Percentiles rank a stretch among this genome's conserved stretches.
These are phyloP conservation scores for Ophiothrix spiculata DNA, from an alignment of 35 echinoderm and acorn worm species.

Conservation along the genomic window DNA sequence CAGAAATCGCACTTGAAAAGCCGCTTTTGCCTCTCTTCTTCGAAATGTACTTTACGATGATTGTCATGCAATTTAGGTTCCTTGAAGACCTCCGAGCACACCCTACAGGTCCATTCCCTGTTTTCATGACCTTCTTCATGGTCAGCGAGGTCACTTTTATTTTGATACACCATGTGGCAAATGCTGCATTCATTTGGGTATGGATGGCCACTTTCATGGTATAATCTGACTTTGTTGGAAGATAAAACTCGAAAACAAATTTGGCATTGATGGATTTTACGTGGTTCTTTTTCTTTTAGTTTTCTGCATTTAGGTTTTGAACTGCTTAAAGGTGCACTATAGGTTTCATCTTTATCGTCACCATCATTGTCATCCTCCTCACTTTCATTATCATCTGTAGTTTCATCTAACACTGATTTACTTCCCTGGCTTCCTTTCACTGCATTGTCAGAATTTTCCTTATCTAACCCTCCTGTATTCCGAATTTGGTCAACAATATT, in stretches of 20 bases:
- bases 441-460: background rate
- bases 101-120: background rate
- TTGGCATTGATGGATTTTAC: background rate
- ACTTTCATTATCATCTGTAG: background rate
- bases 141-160: background rate
- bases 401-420: background rate
- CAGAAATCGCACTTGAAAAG: background rate
- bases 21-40: background rate
- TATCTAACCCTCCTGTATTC: background rate
- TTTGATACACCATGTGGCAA: background rate
- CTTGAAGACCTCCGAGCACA: background rate
- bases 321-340: background rate
- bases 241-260: background rate
- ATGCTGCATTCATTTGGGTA: background rate
- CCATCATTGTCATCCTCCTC: background rate
- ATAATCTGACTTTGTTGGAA: background rate
- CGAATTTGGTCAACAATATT: constrained; percentile 9
- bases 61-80: background rate
- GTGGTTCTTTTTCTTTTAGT: background rate
- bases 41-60: background rate
- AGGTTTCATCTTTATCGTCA: background rate
- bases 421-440: background rate
- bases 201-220: background rate
- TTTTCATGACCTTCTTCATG: background rate
- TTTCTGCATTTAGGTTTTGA: background rate